Evolutionary conservation across 2,888 invertebrate species (phyloP), one percentile per base, ranked within the genome.

Genomic region (Zygogramma bicolorata): DNA sequence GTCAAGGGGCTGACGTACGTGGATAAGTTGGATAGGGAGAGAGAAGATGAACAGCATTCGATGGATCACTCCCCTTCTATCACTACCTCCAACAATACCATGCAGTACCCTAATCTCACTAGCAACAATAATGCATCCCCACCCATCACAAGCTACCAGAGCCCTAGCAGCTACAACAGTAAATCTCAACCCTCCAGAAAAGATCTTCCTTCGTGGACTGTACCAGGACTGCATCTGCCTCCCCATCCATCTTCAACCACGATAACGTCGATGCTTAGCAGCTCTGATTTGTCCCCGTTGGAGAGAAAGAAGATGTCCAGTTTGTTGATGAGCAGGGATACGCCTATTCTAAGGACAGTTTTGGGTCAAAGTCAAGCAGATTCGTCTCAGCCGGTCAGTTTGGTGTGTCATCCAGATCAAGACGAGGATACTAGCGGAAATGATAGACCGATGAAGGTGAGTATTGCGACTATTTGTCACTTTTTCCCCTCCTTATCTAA

Each of bases 341-440:
- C 95, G 0, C 95, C 95, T 6, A 95, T 96, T 70, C 88, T 96
- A 79, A 90, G 96, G 79, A 95, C 95, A 65, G 96, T 95, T 5
- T 89, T 96, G 65, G 95, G 95, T 29, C 94, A 95, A 87, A 91
- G 93, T 61, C 92, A 93, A n/a, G 91, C 92, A 0, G 95, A 95
- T 83, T 93, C 94, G 25, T 93, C 94, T 0, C 94, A 94, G 82
- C 92, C 93, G 0, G 91, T 93, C 81, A 91, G 93, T 1, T 88
- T 93, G 46, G 90, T 93, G 29, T 93, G 91, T 83, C 92, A 89
- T 79, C 89, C 89, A 29, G 88, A 85, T 75, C 88, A 82, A 79
- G 87, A 85, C 65, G 89, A 89, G 72, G 88, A 89, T 53, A 89
- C 90, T 79, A 91, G 91, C 49, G 91, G 92, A 0, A 90, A 90